Evolutionary conservation across 2,888 invertebrate species (phyloP).

Genomic region (Unio pictorum): DNA sequence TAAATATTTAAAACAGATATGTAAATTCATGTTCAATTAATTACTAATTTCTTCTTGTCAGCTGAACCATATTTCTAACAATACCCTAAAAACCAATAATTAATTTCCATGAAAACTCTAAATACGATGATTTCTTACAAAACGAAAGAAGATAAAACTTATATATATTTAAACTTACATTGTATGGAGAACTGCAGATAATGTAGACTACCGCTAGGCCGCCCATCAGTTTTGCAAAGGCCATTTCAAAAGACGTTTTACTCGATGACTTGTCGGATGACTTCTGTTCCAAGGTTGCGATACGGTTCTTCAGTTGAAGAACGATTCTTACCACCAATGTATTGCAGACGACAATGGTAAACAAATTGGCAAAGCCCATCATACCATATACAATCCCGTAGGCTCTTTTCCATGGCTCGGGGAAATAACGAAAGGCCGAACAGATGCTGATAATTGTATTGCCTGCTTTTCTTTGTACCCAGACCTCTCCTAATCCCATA

Average conservation of each 20-base stretch:
- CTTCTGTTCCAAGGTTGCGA: conserved; percentile 6
- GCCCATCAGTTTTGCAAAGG: conserved; percentile 33
- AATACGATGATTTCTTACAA: background rate
- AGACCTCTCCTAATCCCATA: conserved; percentile 24
- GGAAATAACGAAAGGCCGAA: conserved; percentile 13
- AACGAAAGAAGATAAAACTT: background rate
- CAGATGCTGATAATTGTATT: conserved; percentile 6
- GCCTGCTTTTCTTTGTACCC: background rate
- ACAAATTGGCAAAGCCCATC: conserved; percentile 11
- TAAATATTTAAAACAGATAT: too few species aligned
- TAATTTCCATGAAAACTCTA: too few species aligned
- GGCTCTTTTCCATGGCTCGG: conserved; percentile 6
- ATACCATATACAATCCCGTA: conserved; percentile 18
- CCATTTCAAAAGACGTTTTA: conserved; percentile 28
- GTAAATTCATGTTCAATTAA: too few species aligned
- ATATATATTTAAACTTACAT: conserved; percentile 14
- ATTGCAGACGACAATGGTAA: conserved; percentile 18
- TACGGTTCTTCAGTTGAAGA: conserved; percentile 16
- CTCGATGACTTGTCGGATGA: background rate
- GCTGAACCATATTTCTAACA: too few species aligned
- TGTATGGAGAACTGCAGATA: conserved; percentile 20
- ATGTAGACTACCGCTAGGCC: conserved; percentile 26
- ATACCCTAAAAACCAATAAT: too few species aligned
- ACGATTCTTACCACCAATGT: conserved; percentile 15
- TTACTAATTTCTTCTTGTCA: too few species aligned